phyloP scores from a whole-genome alignment of 1,140 invertebrate genomes.

The Battus philenor region DNA sequence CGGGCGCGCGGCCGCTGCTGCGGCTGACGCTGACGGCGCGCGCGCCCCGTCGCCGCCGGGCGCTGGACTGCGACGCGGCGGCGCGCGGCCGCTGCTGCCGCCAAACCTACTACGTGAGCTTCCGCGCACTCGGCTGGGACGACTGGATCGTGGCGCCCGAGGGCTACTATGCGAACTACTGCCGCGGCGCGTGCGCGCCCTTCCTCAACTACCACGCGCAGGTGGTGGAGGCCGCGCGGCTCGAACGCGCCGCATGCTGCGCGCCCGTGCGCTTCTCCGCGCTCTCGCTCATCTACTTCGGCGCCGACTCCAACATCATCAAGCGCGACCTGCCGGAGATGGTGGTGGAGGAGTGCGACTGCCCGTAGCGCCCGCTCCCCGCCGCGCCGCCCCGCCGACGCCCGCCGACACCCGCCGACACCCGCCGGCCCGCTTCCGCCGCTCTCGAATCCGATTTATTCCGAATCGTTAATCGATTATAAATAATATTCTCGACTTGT shows the following conservation, averaged over 20 bases:
- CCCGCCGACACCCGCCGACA: slow-evolving; percentile 83
- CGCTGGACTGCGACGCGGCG: slow-evolving; percentile 87
- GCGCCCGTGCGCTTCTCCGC: slow-evolving; percentile 94
- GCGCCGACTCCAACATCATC: slow-evolving; percentile 92
- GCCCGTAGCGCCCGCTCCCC: slow-evolving; percentile 85
- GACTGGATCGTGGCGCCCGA: slow-evolving; percentile 95
- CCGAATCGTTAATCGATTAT: slow-evolving; percentile 69
- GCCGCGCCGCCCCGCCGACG: slow-evolving; percentile 79
- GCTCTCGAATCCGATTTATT: slow-evolving; percentile 24
- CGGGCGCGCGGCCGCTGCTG: slow-evolving; percentile 82
- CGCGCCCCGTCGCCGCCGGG: slow-evolving; percentile 83
- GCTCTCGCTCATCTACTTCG: slow-evolving; percentile 96
- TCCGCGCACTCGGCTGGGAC: slow-evolving; percentile 93
- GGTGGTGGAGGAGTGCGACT: slow-evolving; percentile 97
- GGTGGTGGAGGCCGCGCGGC: slow-evolving; percentile 91
- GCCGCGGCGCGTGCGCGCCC: slow-evolving; percentile 89
- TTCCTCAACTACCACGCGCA: slow-evolving; percentile 92
- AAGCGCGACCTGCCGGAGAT: slow-evolving; percentile 96
- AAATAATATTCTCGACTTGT: slow-evolving; percentile 72
- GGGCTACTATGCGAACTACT: slow-evolving; percentile 96
- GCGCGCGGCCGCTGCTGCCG: slow-evolving; percentile 91
- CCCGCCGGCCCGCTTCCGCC: slow-evolving; percentile 83
- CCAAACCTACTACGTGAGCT: slow-evolving; percentile 93
- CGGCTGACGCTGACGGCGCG: slow-evolving; percentile 79
- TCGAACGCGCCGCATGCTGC: slow-evolving; percentile 92